These are phyloP conservation scores for Heliconius hortense DNA, from an alignment of 2,888 invertebrate species.

Conservation along the genomic window DNA sequence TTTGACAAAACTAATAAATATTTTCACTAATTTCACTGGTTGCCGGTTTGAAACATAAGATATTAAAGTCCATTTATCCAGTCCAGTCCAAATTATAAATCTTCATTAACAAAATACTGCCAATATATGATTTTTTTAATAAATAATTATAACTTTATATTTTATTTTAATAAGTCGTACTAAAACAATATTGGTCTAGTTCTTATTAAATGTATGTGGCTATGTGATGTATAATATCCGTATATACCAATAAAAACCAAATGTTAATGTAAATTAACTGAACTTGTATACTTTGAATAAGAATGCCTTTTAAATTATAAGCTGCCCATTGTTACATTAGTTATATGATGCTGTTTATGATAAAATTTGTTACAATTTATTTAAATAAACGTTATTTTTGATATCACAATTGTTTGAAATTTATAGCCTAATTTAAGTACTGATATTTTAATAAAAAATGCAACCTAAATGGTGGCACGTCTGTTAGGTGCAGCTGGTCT, in stretches of 20 bases:
- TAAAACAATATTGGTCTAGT: background rate
- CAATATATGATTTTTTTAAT: background rate
- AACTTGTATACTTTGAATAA: conserved; percentile 12
- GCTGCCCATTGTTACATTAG: conserved; percentile 32
- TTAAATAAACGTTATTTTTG: conserved; percentile 33
- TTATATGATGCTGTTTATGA: conserved; percentile 30
- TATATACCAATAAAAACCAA: conserved; percentile 13
- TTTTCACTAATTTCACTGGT: background rate
- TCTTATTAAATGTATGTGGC: background rate
- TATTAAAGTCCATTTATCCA: background rate
- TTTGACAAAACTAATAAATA: background rate
- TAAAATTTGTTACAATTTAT: conserved; percentile 38
- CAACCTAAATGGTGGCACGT: background rate
- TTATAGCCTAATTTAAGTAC: background rate
- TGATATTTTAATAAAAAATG: no score
- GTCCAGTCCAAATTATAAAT: no score
- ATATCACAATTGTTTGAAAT: conserved; percentile 13
- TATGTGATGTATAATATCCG: background rate
- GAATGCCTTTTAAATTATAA: conserved; percentile 18
- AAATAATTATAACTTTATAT: background rate
- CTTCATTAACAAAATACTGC: conserved; percentile 3
- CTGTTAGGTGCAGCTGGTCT: no score
- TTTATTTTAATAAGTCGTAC: conserved; percentile 11
- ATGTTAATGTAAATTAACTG: conserved; percentile 13
- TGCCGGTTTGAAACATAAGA: background rate